Evolutionary conservation across 1,140 invertebrate genomes (phyloP), one percentile per base, ranked within the genome.

Genomic region (Glomeris maerens): DNA sequence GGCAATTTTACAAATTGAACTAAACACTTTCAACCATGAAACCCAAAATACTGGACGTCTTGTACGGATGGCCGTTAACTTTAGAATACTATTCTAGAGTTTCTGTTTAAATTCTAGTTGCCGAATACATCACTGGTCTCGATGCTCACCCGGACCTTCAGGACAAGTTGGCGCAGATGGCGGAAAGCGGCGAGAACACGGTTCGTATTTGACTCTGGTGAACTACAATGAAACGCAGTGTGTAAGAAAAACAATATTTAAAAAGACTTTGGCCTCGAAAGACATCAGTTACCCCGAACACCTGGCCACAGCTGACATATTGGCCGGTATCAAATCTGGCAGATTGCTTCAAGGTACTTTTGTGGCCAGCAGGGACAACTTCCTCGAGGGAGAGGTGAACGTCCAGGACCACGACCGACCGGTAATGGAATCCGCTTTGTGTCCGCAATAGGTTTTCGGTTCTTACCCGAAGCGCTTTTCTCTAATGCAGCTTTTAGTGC

Each of bases 371-470:
- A 72, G 84, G 52, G 88, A 94, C 60, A 98, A 98, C 69, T 97
- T 88, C 64, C 70, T 95, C 1, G 93, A 98, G 72, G 94, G 87
- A n/a, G 81, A 71, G 59, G 86, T 94, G 7, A 82, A 77, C 64
- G 77, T 92, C 1, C 83, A 84, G 60, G 74, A 74, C 17, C 77
- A 74, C 60, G 80, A 85, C 40, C 81, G 84, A 66, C 72, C 75
- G 53, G 83, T 87, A 72, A n/a, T 72, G 41, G 38, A 21, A 25
- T 50, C 44, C n/a, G 21, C 47, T 60, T 56, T 46, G 44, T 61
- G 45, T 49, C 36, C 13, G 4, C 10, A 21, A 1, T 13, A 48
- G 10, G 72, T 67, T 45, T 27, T 48, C 47, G 52, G 53, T 27
- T 28, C 13, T 40, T 48, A n/a, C 14, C 50, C 4, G 10, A 3